Base-by-base conservation (phyloP, 2,113 vertebrate species). In the Campylomormyrus tamandua region DNA sequence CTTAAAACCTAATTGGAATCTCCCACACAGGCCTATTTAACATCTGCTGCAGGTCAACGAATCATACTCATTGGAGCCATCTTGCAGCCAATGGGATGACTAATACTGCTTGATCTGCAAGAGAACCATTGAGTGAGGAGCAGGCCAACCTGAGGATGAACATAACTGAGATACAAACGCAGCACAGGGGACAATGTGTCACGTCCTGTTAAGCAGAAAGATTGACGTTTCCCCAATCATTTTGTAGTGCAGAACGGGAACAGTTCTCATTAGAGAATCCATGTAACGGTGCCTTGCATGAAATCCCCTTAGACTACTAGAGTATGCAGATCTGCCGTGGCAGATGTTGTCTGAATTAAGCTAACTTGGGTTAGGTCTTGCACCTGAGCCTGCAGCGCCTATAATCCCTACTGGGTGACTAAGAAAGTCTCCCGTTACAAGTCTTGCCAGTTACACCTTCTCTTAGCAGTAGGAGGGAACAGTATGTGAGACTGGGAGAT, bases 291-390 rank as follows among this genome's bases (percentile, higher is more conserved):
- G 24, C 45, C 83, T 46, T 48, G 83, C 35, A 84, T 84, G 83
- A 48, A 48, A 84, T 84, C 45, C 42, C 83, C 8, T 48, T 84
- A 84, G 45, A 84, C 83, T 48, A n/a, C 15, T 19, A n/a, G 39
- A 84, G 80, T 48, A 84, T 46, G 83, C 45, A 84, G 45, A 84
- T 84, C 83, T 84, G 83, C 24, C 83, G 11, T 84, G 45, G 83
- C 83, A 84, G 45, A n/a, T 84, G 83, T 83, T 83, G 77, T 83
- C 77, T 83, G 77, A 83, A 83, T 83, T 83, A 83, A 19, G 17
- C 77, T 83, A 45, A 39, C 31, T 83, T 45, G 77, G 77, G 17
- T 83, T 83, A 83, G 21, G 45, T 24, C 83, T 48, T 21, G 3
- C 45, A 84, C 83, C 45, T 84, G 83, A 84, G 83, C 83, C 77